phyloP scores from a whole-genome alignment of 1,140 invertebrate genomes.

The Hyles euphorbiae region DNA sequence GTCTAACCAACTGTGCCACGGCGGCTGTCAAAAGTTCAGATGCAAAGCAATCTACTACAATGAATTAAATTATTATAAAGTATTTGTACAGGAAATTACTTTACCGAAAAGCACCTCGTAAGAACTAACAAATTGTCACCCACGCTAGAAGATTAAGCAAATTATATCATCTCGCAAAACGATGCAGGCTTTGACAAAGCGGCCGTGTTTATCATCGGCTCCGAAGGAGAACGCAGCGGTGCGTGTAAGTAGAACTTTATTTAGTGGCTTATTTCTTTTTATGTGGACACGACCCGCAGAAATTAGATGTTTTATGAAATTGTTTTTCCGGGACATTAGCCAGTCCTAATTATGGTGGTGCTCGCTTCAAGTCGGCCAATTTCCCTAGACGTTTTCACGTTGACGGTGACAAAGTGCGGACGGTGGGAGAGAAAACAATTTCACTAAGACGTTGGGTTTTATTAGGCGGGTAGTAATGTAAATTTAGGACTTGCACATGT shows the following conservation, averaged over 20 bases:
- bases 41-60: too few relatives aligned
- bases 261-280: conserved; percentile 71
- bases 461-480: conserved; percentile 30
- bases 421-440: conserved; percentile 28
- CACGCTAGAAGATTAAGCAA: too few relatives aligned
- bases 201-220: conserved; percentile 28
- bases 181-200: conserved; percentile 3
- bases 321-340: conserved; percentile 71
- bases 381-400: conserved; percentile 59
- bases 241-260: conserved; percentile 68
- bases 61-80: too few relatives aligned
- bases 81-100: too few relatives aligned
- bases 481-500: conserved; percentile 25
- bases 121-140: conserved; percentile 3
- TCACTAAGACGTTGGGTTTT: conserved; percentile 28
- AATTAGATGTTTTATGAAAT: conserved; percentile 73
- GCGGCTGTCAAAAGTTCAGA: too few relatives aligned
- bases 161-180: conserved; percentile 1
- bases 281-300: conserved; percentile 41
- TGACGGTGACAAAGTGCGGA: conserved; percentile 61
- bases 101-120: too few relatives aligned
- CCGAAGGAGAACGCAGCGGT: conserved; percentile 46
- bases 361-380: conserved; percentile 52
- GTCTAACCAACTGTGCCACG: too few relatives aligned
- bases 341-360: conserved; percentile 62